These are phyloP conservation scores for Alcedo atthis DNA, from an alignment of 2,797 vertebrate species.

Conservation along the genomic window DNA sequence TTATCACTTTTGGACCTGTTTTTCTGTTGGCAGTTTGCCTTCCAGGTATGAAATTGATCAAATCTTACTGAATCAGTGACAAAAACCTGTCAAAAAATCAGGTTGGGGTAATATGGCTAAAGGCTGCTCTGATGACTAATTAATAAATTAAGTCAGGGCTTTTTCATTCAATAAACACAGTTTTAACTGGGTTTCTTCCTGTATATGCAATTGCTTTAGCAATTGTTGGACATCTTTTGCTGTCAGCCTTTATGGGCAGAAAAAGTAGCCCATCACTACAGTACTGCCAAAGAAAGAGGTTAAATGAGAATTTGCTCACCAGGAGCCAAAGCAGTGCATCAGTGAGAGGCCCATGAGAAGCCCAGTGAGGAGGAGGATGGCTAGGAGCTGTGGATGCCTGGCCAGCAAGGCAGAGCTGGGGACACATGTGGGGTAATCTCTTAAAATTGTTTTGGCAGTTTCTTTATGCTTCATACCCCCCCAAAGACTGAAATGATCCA, in stretches of 20 bases:
- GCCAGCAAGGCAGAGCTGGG: neutral
- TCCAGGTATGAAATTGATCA: neutral
- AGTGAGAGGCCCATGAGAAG: neutral
- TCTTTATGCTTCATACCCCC: neutral
- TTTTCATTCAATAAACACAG: neutral
- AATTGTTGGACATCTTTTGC: neutral
- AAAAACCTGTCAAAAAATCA: neutral
- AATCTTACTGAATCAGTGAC: neutral
- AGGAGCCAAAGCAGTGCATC: neutral
- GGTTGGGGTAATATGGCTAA: neutral
- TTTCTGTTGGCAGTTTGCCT: neutral
- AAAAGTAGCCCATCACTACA: neutral
- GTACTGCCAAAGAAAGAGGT: neutral
- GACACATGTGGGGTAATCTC: neutral
- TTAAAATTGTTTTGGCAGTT: neutral
- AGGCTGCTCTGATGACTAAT: neutral
- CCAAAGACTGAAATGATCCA: slow-evolving; percentile 3
- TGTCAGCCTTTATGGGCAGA: neutral
- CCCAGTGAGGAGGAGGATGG: neutral
- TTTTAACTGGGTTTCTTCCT: neutral
- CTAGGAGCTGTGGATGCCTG: neutral
- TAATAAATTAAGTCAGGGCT: neutral
- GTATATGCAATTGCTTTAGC: neutral
- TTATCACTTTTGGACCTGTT: neutral
- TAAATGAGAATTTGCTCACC: neutral